Percentiles rank a stretch among this genome's conserved stretches.
Conservation (phyloP, 1,140 invertebrate genomes). For the Eueides isabella region DNA sequence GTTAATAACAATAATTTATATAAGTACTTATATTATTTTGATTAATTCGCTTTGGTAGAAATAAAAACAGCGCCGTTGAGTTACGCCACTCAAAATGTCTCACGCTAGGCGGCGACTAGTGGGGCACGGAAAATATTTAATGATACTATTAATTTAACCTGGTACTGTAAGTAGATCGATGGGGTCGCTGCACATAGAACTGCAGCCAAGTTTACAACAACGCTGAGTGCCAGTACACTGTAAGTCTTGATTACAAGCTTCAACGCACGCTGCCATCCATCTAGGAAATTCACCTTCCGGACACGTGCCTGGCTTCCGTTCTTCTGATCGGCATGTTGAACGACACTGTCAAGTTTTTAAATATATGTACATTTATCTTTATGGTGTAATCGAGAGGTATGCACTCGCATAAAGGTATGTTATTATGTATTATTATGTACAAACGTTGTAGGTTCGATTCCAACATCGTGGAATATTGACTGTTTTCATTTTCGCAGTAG, state of each 20-base stretch:
- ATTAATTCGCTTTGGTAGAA: no score
- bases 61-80: no score
- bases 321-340: conserved; percentile 59
- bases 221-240: conserved; percentile 85
- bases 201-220: conserved; percentile 86
- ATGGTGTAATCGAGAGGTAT: neutral
- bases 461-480: neutral
- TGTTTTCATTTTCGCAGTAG: no score
- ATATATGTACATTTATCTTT: neutral
- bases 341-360: conserved; percentile 54
- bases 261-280: conserved; percentile 84
- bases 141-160: conserved; percentile 47
- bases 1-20: no score
- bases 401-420: no score
- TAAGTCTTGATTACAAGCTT: conserved; percentile 84
- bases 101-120: no score
- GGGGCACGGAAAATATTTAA: neutral
- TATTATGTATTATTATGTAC: no score
- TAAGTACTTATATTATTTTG: no score
- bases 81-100: no score
- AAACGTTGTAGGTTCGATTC: neutral
- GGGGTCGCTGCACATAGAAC: conserved; percentile 85
- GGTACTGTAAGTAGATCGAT: conserved; percentile 78
- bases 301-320: conserved; percentile 74
- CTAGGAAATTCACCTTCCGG: conserved; percentile 66